phyloP scores from a whole-genome alignment of 2,797 vertebrate species.

The Syngnathus acus region DNA sequence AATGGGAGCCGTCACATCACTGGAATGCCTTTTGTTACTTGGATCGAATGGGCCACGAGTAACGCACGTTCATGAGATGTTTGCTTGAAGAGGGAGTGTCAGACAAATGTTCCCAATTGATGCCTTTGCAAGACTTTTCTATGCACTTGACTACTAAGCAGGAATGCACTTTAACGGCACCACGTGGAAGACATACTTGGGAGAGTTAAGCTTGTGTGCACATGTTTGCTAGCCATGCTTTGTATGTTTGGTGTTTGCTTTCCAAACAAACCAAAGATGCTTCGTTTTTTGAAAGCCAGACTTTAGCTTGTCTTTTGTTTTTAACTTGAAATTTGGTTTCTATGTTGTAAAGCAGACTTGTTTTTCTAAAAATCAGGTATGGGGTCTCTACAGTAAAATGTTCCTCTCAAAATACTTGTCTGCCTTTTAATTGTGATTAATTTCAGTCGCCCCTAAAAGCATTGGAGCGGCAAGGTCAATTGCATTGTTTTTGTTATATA shows the following conservation, averaged over 20 bases:
- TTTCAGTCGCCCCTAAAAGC: no score
- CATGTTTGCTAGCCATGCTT: constrained; percentile 38
- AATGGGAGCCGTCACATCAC: background rate
- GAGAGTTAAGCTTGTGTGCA: constrained; percentile 40
- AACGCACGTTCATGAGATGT: background rate
- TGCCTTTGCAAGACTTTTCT: constrained; percentile 21
- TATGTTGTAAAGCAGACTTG: constrained; percentile 21
- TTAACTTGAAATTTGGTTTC: background rate
- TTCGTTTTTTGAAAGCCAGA: constrained; percentile 44
- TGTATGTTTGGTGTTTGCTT: constrained; percentile 35
- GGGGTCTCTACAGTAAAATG: constrained; percentile 42
- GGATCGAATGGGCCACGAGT: background rate
- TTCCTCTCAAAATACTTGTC: constrained; percentile 5
- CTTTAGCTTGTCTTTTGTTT: constrained; percentile 13
- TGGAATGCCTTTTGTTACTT: background rate
- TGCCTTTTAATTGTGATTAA: background rate
- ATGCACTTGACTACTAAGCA: constrained; percentile 71
- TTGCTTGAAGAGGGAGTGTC: background rate
- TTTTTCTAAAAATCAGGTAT: constrained; percentile 16
- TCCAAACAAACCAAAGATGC: constrained; percentile 65
- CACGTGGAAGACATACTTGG: background rate
- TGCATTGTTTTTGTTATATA: no score
- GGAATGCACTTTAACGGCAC: constrained; percentile 66
- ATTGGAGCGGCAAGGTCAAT: no score
- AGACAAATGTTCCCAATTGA: no score